phyloP scores from a whole-genome alignment of 2,888 invertebrate genomes.

The Heteromyza rotundicornis region DNA sequence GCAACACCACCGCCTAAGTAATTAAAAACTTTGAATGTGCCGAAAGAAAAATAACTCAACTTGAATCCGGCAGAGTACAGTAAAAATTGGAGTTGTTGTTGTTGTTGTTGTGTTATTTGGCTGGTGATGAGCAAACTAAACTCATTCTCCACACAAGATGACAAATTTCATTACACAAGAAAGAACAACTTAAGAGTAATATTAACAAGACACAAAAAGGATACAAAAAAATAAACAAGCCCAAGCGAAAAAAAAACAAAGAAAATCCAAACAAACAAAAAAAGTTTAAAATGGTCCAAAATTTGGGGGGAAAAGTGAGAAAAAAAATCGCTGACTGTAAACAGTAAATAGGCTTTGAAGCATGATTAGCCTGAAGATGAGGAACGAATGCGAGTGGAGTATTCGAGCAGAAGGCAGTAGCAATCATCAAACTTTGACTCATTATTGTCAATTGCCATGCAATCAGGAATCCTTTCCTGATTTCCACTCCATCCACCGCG shows the following conservation, averaged over 20 bases:
- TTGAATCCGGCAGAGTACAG: not conserved
- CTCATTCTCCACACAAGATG: too few species aligned
- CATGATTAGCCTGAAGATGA: not conserved
- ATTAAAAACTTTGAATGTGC: constrained; percentile 4
- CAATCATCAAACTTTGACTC: not conserved
- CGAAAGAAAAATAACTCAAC: not conserved
- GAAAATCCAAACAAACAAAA: not conserved
- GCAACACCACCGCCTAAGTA: not conserved
- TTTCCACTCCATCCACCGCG: not conserved
- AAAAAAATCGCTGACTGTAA: not conserved
- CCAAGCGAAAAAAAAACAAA: not conserved
- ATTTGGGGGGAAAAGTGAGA: too few species aligned
- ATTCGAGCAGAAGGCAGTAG: not conserved
- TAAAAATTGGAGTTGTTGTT: too few species aligned
- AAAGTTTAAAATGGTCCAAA: not conserved
- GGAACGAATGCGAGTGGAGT: too few species aligned
- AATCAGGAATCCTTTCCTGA: constrained; percentile 2
- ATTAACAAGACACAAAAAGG: not conserved
- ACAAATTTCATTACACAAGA: not conserved
- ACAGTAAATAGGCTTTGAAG: not conserved
- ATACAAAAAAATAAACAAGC: too few species aligned
- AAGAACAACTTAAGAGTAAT: too few species aligned
- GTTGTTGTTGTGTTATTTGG: too few species aligned
- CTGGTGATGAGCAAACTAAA: too few species aligned
- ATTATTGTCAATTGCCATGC: constrained; percentile 3